phyloP scores from a whole-genome alignment of 1,140 invertebrate species.

The Drosophila tropicalis region DNA sequence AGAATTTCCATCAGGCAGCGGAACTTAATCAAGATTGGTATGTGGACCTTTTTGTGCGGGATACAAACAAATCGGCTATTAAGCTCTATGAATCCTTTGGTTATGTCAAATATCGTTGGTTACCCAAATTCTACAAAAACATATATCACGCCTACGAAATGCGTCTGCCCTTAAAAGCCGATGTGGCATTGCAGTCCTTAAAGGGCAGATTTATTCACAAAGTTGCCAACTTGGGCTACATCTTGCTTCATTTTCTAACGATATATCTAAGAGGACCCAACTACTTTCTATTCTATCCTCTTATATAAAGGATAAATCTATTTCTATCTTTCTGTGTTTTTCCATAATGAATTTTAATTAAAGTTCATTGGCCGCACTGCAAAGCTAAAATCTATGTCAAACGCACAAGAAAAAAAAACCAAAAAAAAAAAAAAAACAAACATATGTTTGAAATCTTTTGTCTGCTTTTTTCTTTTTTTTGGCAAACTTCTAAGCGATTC shows the following conservation, averaged over 20 bases:
- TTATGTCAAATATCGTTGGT: constrained; percentile 26
- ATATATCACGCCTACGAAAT: constrained; percentile 58
- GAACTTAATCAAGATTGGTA: constrained; percentile 29
- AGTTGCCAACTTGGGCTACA: not conserved
- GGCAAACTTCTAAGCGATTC: constrained; percentile 43
- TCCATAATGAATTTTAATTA: constrained; percentile 23
- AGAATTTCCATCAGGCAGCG: not conserved
- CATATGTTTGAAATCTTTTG: constrained; percentile 42
- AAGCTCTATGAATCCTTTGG: constrained; percentile 47
- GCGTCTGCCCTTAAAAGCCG: constrained; percentile 39
- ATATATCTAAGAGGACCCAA: not conserved
- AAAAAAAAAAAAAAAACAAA: constrained; percentile 40
- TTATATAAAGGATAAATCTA: not conserved
- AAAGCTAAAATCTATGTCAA: constrained; percentile 59
- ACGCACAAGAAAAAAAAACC: constrained; percentile 13
- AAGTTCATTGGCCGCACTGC: constrained; percentile 71
- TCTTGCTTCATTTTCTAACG: constrained; percentile 12
- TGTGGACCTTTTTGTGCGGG: constrained; percentile 49
- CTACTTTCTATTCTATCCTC: not conserved
- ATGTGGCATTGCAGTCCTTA: constrained; percentile 31
- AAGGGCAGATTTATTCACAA: not conserved
- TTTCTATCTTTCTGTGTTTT: too few relatives aligned
- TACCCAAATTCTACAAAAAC: constrained; percentile 28
- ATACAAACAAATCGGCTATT: constrained; percentile 40
- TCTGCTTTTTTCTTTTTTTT: constrained; percentile 34